phyloP scores from a whole-genome alignment of 2,113 vertebrate species.

The Pao palembangensis region DNA sequence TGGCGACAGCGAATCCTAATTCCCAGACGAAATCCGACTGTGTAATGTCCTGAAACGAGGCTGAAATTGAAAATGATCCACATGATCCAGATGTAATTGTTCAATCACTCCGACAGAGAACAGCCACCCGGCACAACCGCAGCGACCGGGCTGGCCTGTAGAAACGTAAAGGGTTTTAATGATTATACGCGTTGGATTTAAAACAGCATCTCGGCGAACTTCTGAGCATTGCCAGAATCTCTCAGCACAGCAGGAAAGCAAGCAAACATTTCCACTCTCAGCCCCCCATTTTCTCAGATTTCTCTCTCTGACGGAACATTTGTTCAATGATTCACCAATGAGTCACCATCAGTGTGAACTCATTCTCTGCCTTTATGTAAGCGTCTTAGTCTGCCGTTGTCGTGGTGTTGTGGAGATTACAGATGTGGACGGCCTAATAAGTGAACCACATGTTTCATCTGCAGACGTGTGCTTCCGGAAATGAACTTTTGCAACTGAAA shows the following conservation, averaged over 20 bases:
- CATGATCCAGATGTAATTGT: neutral
- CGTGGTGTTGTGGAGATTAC: slow-evolving; percentile 18
- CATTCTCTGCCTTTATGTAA: slow-evolving; percentile 22
- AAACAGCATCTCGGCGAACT: too few species aligned
- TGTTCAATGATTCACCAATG: slow-evolving; percentile 48
- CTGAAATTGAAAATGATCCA: neutral
- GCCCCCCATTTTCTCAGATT: slow-evolving; percentile 45
- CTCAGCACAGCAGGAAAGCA: slow-evolving; percentile 47
- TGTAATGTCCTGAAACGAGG: neutral
- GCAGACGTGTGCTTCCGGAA: slow-evolving; percentile 14
- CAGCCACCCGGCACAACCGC: too few species aligned
- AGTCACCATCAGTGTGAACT: slow-evolving; percentile 43
- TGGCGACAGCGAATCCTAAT: too few species aligned
- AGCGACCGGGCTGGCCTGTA: too few species aligned
- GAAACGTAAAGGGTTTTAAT: too few species aligned
- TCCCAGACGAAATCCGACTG: neutral
- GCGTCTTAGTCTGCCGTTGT: slow-evolving; percentile 24
- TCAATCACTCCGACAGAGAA: neutral
- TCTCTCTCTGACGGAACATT: slow-evolving; percentile 38
- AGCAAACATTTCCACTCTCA: slow-evolving; percentile 59
- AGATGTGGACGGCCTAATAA: slow-evolving; percentile 17
- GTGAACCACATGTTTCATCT: slow-evolving; percentile 33
- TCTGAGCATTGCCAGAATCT: too few species aligned
- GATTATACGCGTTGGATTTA: too few species aligned
- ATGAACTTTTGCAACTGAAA: slow-evolving; percentile 14